These are phyloP conservation scores for Scyliorhinus canicula DNA, from an alignment of 2,797 vertebrate genomes.

Conservation along the genomic window DNA sequence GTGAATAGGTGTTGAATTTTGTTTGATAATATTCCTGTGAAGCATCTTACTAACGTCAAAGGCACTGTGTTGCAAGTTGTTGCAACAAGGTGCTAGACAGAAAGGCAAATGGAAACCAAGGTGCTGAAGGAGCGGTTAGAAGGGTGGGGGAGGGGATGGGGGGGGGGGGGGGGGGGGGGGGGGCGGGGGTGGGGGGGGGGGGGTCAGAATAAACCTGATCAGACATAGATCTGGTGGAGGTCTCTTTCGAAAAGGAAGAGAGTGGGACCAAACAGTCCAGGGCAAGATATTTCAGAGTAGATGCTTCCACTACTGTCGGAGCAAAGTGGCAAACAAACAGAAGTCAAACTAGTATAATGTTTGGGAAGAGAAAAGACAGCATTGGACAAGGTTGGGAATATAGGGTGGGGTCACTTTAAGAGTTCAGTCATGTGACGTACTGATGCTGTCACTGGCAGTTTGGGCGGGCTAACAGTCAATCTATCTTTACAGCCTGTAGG, in stretches of 20 bases:
- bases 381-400: neutral
- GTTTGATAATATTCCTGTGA: too few relatives aligned
- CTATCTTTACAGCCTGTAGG: too few relatives aligned
- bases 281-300: neutral
- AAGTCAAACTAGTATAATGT: neutral
- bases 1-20: too few relatives aligned
- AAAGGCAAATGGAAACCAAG: neutral
- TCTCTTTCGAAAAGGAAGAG: neutral
- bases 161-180: too few relatives aligned
- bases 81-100: neutral
- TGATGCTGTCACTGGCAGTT: too few relatives aligned
- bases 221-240: too few relatives aligned
- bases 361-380: neutral
- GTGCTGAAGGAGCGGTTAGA: too few relatives aligned
- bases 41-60: neutral
- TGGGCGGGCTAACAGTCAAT: too few relatives aligned
- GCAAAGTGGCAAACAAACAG: neutral
- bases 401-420: neutral
- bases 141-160: too few relatives aligned
- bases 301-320: neutral
- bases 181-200: too few relatives aligned
- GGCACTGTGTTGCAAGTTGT: neutral
- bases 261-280: neutral
- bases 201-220: too few relatives aligned
- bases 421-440: too few relatives aligned